Evolutionary conservation across 2,797 vertebrate genomes (phyloP), one percentile per base, ranked within the genome.

Genomic region (Crenuchus spilurus): DNA sequence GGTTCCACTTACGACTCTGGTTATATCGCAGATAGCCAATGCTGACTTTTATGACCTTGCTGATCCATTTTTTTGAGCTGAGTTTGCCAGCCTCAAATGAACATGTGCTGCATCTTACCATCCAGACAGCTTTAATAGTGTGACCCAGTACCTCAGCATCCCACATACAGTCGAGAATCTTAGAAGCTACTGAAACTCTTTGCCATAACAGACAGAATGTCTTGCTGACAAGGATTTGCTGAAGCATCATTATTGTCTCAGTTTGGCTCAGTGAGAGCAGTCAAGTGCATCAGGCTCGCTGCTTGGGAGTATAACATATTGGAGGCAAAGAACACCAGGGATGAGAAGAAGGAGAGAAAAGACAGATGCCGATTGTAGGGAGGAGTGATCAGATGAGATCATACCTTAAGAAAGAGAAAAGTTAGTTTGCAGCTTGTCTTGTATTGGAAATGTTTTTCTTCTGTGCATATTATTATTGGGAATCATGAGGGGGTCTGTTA

Each of bases 11-110:
- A 46, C 39, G 49, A 62, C 70, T 81, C 68, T 70, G 48, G 41
- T 74, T 70, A 76, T 58, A 51, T 49, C 48, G 41, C 44, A 42
- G 39, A 66, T 76, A 71, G 76, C 75, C 75, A 70, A 70, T 30
- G 39, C 60, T 30, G 64, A 70, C 76, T 46, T 64, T 22, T 31
- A 28, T 48, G 70, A 81, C 80, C 73, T 57, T 58, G 31, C 2
- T 6, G 28, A 57, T 67, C 46, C 54, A 57, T 73, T 76, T 74
- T 61, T 70, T 22, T 41, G 55, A 48, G 68, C 70, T 78, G 46
- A 64, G 61, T 30, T 64, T 67, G 65, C 72, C 26, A 70, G 55
- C 33, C 49, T 73, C 31, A 52, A 72, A 57, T 39, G 42, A 18
- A 60, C 54, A 60, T 30, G 10, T 6, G 44, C 28, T 3, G 39